Conservation (phyloP, 2,797 vertebrate species). For the Enteromius afrohamiltoni region DNA sequence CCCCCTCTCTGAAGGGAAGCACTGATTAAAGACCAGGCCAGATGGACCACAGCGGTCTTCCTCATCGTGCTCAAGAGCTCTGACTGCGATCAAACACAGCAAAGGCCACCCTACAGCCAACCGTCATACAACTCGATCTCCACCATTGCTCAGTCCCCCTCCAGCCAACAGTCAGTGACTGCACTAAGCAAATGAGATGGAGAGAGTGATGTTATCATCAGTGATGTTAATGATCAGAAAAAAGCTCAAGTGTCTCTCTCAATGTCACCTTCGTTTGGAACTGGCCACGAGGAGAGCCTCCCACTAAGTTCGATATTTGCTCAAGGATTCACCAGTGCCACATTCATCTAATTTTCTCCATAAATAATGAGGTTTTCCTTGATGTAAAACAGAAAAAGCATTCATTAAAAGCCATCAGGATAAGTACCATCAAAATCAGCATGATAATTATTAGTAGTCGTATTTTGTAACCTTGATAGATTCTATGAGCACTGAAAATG, state of each 20-base stretch:
- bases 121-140: constrained; percentile 46
- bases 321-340: constrained; percentile 8
- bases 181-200: constrained; percentile 47
- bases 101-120: constrained; percentile 66
- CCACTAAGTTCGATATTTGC: background rate
- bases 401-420: background rate
- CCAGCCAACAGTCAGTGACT: constrained; percentile 34
- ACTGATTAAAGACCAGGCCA: constrained; percentile 78
- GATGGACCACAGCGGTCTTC: constrained; percentile 81
- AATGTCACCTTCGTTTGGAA: constrained; percentile 33
- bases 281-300: background rate
- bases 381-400: constrained; percentile 5
- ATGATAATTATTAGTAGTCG: background rate
- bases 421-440: background rate
- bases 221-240: constrained; percentile 47
- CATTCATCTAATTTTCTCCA: background rate
- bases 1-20: constrained; percentile 54
- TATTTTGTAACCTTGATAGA: background rate
- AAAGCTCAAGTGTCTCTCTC: constrained; percentile 21
- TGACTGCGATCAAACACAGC: constrained; percentile 80
- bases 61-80: constrained; percentile 75
- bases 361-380: background rate
- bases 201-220: background rate
- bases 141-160: constrained; percentile 52
- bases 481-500: constrained; percentile 3